Conservation (phyloP, 2,888 invertebrate species). For the Monopis laevigella region DNA sequence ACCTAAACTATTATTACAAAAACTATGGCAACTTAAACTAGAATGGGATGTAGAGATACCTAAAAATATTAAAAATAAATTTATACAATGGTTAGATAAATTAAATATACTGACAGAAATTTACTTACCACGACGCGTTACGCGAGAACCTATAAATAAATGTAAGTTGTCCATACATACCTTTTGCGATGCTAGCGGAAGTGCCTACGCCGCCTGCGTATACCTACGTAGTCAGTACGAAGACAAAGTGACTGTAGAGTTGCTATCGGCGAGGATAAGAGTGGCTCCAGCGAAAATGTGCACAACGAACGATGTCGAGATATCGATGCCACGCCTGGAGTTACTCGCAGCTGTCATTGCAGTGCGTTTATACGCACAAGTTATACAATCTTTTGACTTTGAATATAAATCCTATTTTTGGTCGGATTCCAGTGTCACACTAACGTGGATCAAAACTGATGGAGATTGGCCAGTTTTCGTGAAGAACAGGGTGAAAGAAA, state of each 20-base stretch:
- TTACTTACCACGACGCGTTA: constrained; percentile 5
- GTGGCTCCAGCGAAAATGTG: constrained; percentile 4
- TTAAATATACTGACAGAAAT: background rate
- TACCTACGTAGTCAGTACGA: constrained; percentile 2
- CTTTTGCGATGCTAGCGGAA: constrained; percentile 9
- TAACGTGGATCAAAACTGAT: constrained; percentile 8
- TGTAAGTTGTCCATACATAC: constrained; percentile 1
- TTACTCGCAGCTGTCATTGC: constrained; percentile 11
- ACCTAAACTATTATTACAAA: constrained; percentile 13
- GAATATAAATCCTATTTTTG: constrained; percentile 2
- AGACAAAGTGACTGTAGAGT: constrained; percentile 1
- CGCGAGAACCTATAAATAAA: background rate
- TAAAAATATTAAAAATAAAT: background rate
- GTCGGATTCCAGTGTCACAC: constrained; percentile 6
- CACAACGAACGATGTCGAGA: background rate
- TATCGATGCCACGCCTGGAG: constrained; percentile 11
- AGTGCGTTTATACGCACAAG: constrained; percentile 3
- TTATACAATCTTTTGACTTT: background rate
- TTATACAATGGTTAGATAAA: background rate
- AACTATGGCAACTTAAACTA: background rate
- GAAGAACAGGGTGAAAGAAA: constrained; percentile 13
- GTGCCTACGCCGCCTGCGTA: constrained; percentile 9
- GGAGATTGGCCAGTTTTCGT: constrained; percentile 11
- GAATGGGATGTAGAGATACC: constrained; percentile 7
- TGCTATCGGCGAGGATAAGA: constrained; percentile 4